Conservation (phyloP, 2,888 invertebrate species). For the Gibbula magus region DNA sequence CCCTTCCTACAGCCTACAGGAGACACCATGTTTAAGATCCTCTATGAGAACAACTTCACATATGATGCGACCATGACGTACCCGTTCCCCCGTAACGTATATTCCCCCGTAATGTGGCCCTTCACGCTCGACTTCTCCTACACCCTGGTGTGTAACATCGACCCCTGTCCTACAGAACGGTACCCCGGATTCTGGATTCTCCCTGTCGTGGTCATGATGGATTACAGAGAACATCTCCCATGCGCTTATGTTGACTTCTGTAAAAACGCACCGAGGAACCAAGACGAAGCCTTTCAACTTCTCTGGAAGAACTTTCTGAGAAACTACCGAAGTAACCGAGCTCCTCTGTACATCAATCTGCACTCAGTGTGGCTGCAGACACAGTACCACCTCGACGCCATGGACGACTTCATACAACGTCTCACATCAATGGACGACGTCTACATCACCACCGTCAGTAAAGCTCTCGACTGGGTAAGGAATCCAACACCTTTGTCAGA, state of each 20-base stretch:
- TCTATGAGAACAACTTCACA: slow-evolving; percentile 78
- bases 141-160: slow-evolving; percentile 67
- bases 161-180: slow-evolving; percentile 61
- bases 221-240: slow-evolving; percentile 62
- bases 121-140: slow-evolving; percentile 88
- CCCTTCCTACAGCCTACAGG: slow-evolving; percentile 67
- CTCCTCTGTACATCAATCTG: slow-evolving; percentile 89
- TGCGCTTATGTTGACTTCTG: slow-evolving; percentile 71
- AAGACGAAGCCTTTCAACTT: slow-evolving; percentile 75
- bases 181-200: slow-evolving; percentile 81
- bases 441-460: slow-evolving; percentile 60
- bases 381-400: slow-evolving; percentile 61
- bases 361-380: slow-evolving; percentile 81
- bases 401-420: slow-evolving; percentile 65
- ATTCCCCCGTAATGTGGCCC: slow-evolving; percentile 92
- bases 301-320: slow-evolving; percentile 86
- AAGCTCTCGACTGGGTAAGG: slow-evolving; percentile 66
- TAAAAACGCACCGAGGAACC: slow-evolving; percentile 62
- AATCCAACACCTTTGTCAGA: slow-evolving; percentile 57
- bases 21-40: slow-evolving; percentile 89
- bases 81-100: slow-evolving; percentile 90
- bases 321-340: slow-evolving; percentile 81
- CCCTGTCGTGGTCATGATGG: slow-evolving; percentile 78
- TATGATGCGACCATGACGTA: slow-evolving; percentile 68
- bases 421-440: slow-evolving; percentile 65